A percentile compares a stretch with the other conserved stretches of the same genome.
Conservation (phyloP, 2,797 vertebrate species). For the Tragelaphus eurycerus region DNA sequence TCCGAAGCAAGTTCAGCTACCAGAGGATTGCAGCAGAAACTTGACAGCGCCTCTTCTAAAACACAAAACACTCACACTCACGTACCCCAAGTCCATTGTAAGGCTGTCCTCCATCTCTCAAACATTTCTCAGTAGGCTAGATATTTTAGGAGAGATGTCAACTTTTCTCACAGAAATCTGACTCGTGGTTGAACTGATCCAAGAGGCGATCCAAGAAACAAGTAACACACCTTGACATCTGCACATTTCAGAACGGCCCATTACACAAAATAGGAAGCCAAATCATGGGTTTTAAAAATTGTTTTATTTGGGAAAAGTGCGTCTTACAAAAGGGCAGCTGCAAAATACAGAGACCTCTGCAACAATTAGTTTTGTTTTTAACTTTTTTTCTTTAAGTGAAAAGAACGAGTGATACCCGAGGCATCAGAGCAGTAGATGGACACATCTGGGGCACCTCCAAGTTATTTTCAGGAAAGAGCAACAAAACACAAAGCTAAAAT, state of each 20-base stretch:
- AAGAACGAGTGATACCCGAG: slow-evolving; percentile 76
- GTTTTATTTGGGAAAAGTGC: slow-evolving; percentile 89
- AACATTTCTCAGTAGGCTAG: background rate
- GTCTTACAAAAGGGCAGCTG: slow-evolving; percentile 89
- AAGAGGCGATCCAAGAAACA: background rate
- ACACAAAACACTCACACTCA: background rate
- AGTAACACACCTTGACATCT: background rate
- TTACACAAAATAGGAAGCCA: slow-evolving; percentile 55
- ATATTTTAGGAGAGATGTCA: background rate
- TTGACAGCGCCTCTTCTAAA: background rate
- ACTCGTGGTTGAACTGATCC: background rate
- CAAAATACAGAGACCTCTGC: slow-evolving; percentile 85
- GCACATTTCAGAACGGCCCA: background rate
- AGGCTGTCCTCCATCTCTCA: accelerated
- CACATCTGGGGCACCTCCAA: slow-evolving; percentile 79
- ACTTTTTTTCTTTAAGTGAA: slow-evolving; percentile 81
- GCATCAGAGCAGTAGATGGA: slow-evolving; percentile 80
- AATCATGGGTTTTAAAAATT: slow-evolving; percentile 10
- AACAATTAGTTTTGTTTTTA: slow-evolving; percentile 74
- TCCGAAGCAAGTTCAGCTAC: background rate
- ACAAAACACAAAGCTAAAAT: slow-evolving; percentile 81
- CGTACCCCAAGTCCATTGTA: background rate
- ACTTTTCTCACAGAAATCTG: background rate
- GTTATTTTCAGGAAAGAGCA: slow-evolving; percentile 77
- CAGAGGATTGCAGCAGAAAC: accelerated